Evolutionary conservation across 2,797 vertebrate genomes (phyloP).

Genomic region (Enteromius argenteus): DNA sequence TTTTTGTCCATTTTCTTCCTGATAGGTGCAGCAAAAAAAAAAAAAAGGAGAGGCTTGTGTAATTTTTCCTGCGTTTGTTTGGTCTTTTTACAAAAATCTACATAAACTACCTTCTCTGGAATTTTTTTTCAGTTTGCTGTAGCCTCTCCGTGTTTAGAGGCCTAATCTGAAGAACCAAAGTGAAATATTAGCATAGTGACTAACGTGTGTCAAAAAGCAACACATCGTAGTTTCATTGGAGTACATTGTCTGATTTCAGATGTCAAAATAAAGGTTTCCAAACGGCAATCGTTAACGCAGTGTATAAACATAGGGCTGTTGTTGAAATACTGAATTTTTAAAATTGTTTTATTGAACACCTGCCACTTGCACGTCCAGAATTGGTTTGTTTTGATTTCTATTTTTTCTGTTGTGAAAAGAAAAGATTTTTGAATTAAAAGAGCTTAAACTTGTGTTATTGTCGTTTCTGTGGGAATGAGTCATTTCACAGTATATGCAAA

Average conservation of each 20-base stretch:
- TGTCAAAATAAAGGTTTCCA: slow-evolving; percentile 16
- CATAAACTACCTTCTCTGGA: slow-evolving; percentile 48
- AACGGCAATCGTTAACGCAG: slow-evolving; percentile 29
- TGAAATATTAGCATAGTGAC: slow-evolving; percentile 66
- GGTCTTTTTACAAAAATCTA: slow-evolving; percentile 11
- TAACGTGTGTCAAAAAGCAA: slow-evolving; percentile 66
- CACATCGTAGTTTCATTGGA: slow-evolving; percentile 32
- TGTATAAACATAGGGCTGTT: slow-evolving; percentile 50
- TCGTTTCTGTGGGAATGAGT: neutral
- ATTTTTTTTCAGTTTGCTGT: slow-evolving; percentile 73
- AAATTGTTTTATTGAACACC: slow-evolving; percentile 44
- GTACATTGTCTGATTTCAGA: slow-evolving; percentile 25
- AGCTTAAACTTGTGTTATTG: slow-evolving; percentile 49
- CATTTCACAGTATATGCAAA: neutral
- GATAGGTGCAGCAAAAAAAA: slow-evolving; percentile 32
- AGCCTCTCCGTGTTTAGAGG: slow-evolving; percentile 72
- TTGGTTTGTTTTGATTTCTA: slow-evolving; percentile 60
- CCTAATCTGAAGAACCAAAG: slow-evolving; percentile 76
- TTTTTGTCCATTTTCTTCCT: slow-evolving; percentile 45
- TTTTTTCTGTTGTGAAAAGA: slow-evolving; percentile 60
- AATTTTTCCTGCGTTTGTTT: slow-evolving; percentile 34
- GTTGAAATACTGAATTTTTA: slow-evolving; percentile 43
- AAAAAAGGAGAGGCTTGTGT: slow-evolving; percentile 48
- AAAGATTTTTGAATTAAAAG: slow-evolving; percentile 57
- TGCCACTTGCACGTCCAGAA: slow-evolving; percentile 54